Conservation (phyloP, 2,797 vertebrate species). For the Xiphophorus birchmanni region DNA sequence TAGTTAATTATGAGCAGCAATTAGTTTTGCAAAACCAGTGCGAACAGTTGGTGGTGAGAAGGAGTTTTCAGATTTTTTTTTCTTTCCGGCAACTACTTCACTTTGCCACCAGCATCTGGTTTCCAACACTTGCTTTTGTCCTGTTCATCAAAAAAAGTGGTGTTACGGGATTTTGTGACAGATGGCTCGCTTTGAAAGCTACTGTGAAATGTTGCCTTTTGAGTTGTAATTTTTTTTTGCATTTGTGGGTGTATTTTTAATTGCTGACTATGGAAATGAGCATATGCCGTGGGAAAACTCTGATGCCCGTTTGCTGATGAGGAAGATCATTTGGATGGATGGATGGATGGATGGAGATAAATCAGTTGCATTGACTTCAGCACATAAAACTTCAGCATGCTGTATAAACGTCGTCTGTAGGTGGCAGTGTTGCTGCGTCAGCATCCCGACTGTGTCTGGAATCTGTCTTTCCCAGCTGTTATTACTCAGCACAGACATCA, state of each 20-base stretch:
- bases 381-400: background rate
- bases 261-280: conserved; percentile 16
- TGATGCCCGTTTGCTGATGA: background rate
- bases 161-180: conserved; percentile 51
- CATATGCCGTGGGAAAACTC: conserved; percentile 16
- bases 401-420: conserved; percentile 50
- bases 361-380: conserved; percentile 2
- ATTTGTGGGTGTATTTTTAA: conserved; percentile 33
- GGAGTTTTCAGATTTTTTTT: conserved; percentile 27
- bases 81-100: conserved; percentile 37
- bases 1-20: conserved; percentile 9
- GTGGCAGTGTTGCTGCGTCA: conserved; percentile 65
- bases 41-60: background rate
- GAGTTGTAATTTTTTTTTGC: conserved; percentile 33
- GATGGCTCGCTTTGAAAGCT: conserved; percentile 56
- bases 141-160: conserved; percentile 49
- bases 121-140: conserved; percentile 48
- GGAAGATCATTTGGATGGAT: background rate
- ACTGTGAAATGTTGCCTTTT: conserved; percentile 26
- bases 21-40: conserved; percentile 20
- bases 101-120: conserved; percentile 57
- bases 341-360: background rate
- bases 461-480: conserved; percentile 10
- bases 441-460: background rate
- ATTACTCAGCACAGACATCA: conserved; percentile 30